These are phyloP conservation scores for Megamerina dolium DNA, from an alignment of 2,888 invertebrate species.

Conservation along the genomic window DNA sequence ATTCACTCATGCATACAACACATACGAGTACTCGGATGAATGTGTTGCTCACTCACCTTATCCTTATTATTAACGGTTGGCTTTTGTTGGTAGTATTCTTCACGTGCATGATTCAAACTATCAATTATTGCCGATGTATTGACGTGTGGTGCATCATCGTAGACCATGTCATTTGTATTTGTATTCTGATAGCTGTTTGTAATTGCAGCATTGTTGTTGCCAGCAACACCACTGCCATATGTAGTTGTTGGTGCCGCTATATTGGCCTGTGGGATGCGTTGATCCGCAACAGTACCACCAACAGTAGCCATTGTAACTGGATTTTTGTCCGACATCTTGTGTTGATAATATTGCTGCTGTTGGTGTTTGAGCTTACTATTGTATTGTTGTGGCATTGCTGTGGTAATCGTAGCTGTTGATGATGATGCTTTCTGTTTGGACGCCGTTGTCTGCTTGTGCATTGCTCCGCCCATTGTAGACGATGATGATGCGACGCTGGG, in stretches of 20 bases:
- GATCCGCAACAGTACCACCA: constrained; percentile 17
- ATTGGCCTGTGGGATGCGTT: constrained; percentile 18
- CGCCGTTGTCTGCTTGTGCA: constrained; percentile 27
- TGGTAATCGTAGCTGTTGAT: constrained; percentile 24
- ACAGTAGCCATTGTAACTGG: constrained; percentile 13
- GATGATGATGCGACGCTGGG: constrained; percentile 20
- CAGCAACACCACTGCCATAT: constrained; percentile 28
- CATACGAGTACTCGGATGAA: no score
- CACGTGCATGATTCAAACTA: constrained; percentile 46
- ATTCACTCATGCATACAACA: no score
- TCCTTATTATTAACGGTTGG: constrained; percentile 33
- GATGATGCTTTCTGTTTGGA: constrained; percentile 29
- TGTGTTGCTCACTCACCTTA: constrained; percentile 35
- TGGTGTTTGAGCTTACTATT: constrained; percentile 25
- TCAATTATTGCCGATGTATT: constrained; percentile 49
- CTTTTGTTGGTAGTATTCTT: constrained; percentile 47
- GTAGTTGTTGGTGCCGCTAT: constrained; percentile 26
- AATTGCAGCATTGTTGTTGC: constrained; percentile 20
- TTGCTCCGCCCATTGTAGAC: constrained; percentile 23
- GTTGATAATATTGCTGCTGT: constrained; percentile 19
- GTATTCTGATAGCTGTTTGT: constrained; percentile 21
- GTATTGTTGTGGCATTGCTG: constrained; percentile 21
- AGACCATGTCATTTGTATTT: constrained; percentile 34
- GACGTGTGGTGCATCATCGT: constrained; percentile 45
- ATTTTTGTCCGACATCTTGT: constrained; percentile 18